Evolutionary conservation across 2,113 vertebrate species (phyloP).

Genomic region (Rhinoderma darwinii): DNA sequence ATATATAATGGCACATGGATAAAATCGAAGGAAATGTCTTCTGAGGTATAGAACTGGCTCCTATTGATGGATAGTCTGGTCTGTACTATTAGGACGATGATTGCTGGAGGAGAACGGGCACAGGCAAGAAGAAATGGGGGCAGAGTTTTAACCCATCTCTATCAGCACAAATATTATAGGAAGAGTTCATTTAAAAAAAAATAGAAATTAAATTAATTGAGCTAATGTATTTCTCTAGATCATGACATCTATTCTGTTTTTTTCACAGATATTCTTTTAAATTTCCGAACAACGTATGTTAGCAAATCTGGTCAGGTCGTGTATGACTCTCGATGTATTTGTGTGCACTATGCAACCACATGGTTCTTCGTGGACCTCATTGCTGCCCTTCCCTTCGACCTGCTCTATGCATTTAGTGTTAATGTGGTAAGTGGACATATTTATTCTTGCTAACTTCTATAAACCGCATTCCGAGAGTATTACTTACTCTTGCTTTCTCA

Average conservation of each 20-base stretch:
- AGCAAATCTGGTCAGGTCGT: slow-evolving; percentile 84
- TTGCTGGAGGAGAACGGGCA: not conserved
- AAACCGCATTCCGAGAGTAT: not conserved
- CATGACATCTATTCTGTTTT: not conserved
- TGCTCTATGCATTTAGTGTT: slow-evolving; percentile 82
- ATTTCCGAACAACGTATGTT: slow-evolving; percentile 82
- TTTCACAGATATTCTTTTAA: slow-evolving; percentile 76
- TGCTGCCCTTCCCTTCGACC: slow-evolving; percentile 81
- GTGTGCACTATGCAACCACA: slow-evolving; percentile 82
- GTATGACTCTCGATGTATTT: slow-evolving; percentile 83
- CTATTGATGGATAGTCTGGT: not conserved
- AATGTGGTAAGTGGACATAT: slow-evolving; percentile 77
- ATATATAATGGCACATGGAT: not conserved
- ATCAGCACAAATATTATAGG: no score
- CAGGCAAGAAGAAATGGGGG: not conserved
- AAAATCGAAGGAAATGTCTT: not conserved
- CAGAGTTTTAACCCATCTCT: not conserved
- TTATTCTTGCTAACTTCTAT: not conserved
- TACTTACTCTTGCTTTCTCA: slow-evolving; percentile 69
- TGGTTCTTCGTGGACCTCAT: slow-evolving; percentile 85
- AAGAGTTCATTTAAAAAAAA: not conserved
- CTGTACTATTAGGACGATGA: not conserved
- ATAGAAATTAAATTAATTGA: not conserved
- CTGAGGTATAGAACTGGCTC: not conserved
- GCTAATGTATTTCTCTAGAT: not conserved